A percentile compares a stretch with the other conserved stretches of the same genome.
phyloP scores from a whole-genome alignment of 2,888 invertebrate species.

The Mesorhabditis sp. region DNA sequence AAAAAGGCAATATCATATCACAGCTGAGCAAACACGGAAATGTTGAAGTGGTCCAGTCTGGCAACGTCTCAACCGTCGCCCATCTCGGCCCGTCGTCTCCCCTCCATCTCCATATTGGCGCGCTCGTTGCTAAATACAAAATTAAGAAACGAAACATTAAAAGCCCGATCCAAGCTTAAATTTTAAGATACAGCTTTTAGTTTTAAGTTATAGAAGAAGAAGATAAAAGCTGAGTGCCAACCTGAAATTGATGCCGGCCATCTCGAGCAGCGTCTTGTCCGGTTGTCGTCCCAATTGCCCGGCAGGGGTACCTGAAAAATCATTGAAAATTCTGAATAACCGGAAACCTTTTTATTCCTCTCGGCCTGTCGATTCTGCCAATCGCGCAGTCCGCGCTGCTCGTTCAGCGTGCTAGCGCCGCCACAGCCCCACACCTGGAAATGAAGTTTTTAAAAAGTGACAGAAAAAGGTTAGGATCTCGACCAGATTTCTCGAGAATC shows the following conservation, averaged over 20 bases:
- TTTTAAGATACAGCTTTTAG: too few relatives aligned
- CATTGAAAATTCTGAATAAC: not conserved
- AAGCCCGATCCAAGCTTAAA: too few relatives aligned
- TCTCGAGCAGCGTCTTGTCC: conserved; percentile 81
- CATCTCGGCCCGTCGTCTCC: conserved; percentile 8
- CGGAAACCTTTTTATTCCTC: conserved; percentile 71
- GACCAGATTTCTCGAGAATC: too few relatives aligned
- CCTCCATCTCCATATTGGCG: conserved; percentile 29
- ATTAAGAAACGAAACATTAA: not conserved
- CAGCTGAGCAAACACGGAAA: too few relatives aligned
- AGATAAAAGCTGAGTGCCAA: not conserved
- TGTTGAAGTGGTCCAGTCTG: too few relatives aligned
- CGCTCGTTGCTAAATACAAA: conserved; percentile 29
- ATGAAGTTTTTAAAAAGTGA: not conserved
- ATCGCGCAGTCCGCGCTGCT: conserved; percentile 81
- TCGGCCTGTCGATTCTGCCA: conserved; percentile 87
- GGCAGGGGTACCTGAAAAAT: conserved; percentile 71
- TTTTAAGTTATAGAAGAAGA: too few relatives aligned
- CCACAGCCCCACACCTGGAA: conserved; percentile 56
- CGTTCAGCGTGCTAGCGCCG: conserved; percentile 63
- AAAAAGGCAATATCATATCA: too few relatives aligned
- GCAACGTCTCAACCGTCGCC: not conserved
- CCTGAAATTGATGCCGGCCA: conserved; percentile 69
- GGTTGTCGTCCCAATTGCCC: conserved; percentile 90
- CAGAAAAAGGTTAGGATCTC: too few relatives aligned